These are phyloP conservation scores for Eremobia ochroleuca DNA, from an alignment of 2,888 invertebrate species.

Conservation along the genomic window DNA sequence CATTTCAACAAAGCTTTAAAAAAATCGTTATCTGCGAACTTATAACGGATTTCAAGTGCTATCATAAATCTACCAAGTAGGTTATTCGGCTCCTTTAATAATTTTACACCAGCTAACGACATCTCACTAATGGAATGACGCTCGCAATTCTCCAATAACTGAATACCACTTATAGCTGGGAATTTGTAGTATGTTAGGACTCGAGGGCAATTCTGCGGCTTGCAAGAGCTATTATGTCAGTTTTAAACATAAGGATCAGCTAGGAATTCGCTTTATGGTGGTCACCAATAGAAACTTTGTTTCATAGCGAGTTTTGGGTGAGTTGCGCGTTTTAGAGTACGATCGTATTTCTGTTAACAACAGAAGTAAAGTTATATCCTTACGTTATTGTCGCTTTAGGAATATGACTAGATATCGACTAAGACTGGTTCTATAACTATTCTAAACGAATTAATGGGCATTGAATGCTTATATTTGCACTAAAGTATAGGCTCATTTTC, in stretches of 20 bases:
- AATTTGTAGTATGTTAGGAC: slow-evolving; percentile 31
- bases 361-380: not conserved
- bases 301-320: not conserved
- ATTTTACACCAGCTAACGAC: slow-evolving; percentile 73
- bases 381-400: not conserved
- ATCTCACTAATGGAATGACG: slow-evolving; percentile 68
- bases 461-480: not conserved
- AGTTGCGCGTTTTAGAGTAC: not conserved
- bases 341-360: not conserved
- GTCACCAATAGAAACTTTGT: not conserved
- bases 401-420: not conserved
- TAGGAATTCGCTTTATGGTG: slow-evolving; percentile 1
- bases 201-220: slow-evolving; percentile 14
- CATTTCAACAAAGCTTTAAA: slow-evolving; percentile 6
- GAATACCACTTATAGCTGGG: slow-evolving; percentile 73
- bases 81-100: slow-evolving; percentile 47
- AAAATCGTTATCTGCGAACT: slow-evolving; percentile 37
- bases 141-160: slow-evolving; percentile 72
- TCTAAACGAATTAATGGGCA: not conserved
- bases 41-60: slow-evolving; percentile 43
- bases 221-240: not conserved
- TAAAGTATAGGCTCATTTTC: not conserved
- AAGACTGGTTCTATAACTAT: not conserved
- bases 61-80: slow-evolving; percentile 27
- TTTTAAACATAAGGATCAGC: not conserved